phyloP scores from a whole-genome alignment of 2,797 vertebrate genomes.

The Oreochromis mossambicus region DNA sequence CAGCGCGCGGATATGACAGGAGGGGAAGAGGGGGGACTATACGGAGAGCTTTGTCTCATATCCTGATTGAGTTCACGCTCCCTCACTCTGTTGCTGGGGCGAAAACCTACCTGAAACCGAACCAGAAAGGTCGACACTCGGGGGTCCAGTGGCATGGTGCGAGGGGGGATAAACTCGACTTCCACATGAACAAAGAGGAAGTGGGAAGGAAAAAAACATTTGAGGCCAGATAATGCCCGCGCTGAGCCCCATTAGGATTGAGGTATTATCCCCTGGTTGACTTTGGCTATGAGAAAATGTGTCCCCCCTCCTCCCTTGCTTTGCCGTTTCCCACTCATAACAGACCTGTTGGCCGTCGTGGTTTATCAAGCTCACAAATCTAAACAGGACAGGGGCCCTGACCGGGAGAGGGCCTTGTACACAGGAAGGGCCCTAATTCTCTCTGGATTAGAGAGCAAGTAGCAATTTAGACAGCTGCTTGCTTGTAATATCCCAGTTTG shows the following conservation, averaged over 20 bases:
- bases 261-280: constrained; percentile 77
- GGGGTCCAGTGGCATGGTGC: background rate
- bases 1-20: constrained; percentile 41
- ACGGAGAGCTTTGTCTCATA: constrained; percentile 33
- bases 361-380: constrained; percentile 79
- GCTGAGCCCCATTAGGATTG: constrained; percentile 75
- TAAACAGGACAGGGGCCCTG: constrained; percentile 75
- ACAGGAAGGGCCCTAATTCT: constrained; percentile 77
- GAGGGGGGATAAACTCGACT: constrained; percentile 51
- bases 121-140: constrained; percentile 44
- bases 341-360: constrained; percentile 78
- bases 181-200: constrained; percentile 74
- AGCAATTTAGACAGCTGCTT: constrained; percentile 74
- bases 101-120: constrained; percentile 63
- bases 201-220: constrained; percentile 48
- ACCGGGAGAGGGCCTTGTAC: constrained; percentile 63
- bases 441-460: constrained; percentile 71
- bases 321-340: constrained; percentile 76
- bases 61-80: constrained; percentile 47
- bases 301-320: constrained; percentile 24
- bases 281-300: constrained; percentile 76
- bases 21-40: constrained; percentile 49
- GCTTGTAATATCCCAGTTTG: constrained; percentile 29
- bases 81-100: background rate
- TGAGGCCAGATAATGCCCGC: constrained; percentile 69